phyloP scores from a whole-genome alignment of 2,888 invertebrate species.

The Andrena fulva region DNA sequence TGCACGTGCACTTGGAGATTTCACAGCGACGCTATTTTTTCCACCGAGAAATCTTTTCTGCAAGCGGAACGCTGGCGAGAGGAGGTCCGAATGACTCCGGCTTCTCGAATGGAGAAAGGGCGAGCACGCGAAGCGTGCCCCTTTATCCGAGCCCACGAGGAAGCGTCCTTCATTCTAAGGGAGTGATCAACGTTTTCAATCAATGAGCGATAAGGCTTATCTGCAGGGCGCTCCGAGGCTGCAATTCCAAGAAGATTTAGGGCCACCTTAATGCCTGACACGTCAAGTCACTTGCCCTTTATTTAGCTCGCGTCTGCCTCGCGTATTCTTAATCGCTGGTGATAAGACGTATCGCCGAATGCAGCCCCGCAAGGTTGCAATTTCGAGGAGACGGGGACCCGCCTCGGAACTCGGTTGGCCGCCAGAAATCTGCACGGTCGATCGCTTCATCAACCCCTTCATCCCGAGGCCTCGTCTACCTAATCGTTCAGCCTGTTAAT shows the following conservation, averaged over 20 bases:
- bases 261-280: conserved; percentile 11
- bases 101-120: conserved; percentile 6
- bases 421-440: conserved; percentile 20
- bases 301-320: conserved; percentile 29
- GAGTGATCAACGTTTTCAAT: conserved; percentile 52
- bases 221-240: conserved; percentile 16
- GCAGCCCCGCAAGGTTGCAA: not conserved
- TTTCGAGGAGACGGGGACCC: conserved; percentile 11
- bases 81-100: not conserved
- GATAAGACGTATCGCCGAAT: conserved; percentile 42
- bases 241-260: conserved; percentile 50
- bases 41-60: no score
- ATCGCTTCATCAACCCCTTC: conserved; percentile 33
- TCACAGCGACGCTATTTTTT: no score
- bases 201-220: conserved; percentile 53
- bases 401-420: conserved; percentile 7
- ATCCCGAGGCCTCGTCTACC: conserved; percentile 21
- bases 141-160: conserved; percentile 2
- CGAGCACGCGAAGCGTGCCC: not conserved
- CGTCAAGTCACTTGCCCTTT: conserved; percentile 29
- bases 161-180: conserved; percentile 28
- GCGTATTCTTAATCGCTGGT: conserved; percentile 40
- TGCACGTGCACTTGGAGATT: no score
- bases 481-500: conserved; percentile 46
- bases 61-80: not conserved